These are phyloP conservation scores for Python bivittatus DNA, from an alignment of 2,113 vertebrate genomes.

Conservation along the genomic window DNA sequence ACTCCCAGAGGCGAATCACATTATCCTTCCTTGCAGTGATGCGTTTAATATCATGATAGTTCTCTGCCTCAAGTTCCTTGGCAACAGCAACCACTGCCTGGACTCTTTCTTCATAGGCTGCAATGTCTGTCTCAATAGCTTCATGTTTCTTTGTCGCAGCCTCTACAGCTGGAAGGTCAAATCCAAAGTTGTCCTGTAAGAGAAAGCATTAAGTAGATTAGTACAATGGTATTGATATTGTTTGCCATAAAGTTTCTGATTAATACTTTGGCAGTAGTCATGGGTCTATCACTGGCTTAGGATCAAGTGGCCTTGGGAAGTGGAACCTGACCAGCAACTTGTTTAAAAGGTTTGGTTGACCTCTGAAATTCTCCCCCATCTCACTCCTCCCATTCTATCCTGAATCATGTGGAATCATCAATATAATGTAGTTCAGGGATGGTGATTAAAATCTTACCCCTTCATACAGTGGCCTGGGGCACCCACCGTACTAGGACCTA, in stretches of 20 bases:
- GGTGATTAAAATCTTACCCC: too few species aligned
- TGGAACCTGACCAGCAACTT: neutral
- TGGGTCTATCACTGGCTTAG: neutral
- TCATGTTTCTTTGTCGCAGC: slow-evolving; percentile 96
- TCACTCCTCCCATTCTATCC: neutral
- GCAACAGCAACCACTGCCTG: slow-evolving; percentile 92
- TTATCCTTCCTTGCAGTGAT: slow-evolving; percentile 90
- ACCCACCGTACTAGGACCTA: too few species aligned
- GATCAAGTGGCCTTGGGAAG: neutral
- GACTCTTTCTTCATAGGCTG: slow-evolving; percentile 92
- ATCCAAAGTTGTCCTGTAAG: slow-evolving; percentile 94
- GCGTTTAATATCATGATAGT: slow-evolving; percentile 94
- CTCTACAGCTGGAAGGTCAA: slow-evolving; percentile 96
- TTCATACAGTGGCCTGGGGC: neutral
- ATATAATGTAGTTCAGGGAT: neutral
- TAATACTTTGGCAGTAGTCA: neutral
- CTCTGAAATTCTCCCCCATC: neutral
- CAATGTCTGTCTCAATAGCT: slow-evolving; percentile 95
- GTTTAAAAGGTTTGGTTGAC: neutral
- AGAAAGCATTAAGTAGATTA: slow-evolving; percentile 11
- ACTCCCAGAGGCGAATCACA: slow-evolving; percentile 94
- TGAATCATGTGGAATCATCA: neutral
- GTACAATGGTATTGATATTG: neutral
- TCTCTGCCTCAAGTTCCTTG: slow-evolving; percentile 87
- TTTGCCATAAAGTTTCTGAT: neutral